Percentiles rank a stretch among this genome's conserved stretches.
These are phyloP conservation scores for Trichoplusia ni DNA, from an alignment of 1,140 invertebrate genomes.

Conservation along the genomic window DNA sequence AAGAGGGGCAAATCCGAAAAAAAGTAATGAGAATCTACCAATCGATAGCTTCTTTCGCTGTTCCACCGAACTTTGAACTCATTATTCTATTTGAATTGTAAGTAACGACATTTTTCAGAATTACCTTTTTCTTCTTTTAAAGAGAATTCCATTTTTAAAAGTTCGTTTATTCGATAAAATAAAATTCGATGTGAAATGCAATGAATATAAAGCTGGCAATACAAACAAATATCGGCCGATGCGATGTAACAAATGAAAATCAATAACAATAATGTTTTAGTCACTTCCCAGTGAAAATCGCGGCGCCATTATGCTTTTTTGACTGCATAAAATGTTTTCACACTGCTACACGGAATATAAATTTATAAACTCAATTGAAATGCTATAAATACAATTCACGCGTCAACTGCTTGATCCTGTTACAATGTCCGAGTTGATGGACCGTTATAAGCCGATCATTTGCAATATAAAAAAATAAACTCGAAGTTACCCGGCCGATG, in stretches of 20 bases:
- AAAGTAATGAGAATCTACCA: slow-evolving; percentile 58
- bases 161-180: too few species aligned
- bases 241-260: background rate
- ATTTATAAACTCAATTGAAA: slow-evolving; percentile 56
- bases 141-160: too few species aligned
- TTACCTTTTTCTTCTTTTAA: too few species aligned
- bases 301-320: slow-evolving; percentile 2
- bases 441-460: slow-evolving; percentile 71
- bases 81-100: slow-evolving; percentile 25
- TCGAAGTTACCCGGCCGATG: background rate
- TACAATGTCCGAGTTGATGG: slow-evolving; percentile 70
- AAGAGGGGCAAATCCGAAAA: slow-evolving; percentile 58
- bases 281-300: slow-evolving; percentile 1
- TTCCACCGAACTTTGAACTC: slow-evolving; percentile 27
- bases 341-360: slow-evolving; percentile 22
- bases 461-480: slow-evolving; percentile 52
- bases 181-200: too few species aligned
- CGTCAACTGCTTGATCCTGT: slow-evolving; percentile 72
- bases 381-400: slow-evolving; percentile 68
- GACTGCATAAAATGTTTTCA: slow-evolving; percentile 18
- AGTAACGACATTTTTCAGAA: too few species aligned
- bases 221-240: too few species aligned
- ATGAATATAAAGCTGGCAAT: too few species aligned
- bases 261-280: background rate
- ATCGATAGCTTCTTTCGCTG: slow-evolving; percentile 50